Evolutionary conservation across 2,888 invertebrate genomes (phyloP).

Genomic region (Operophtera brumata): DNA sequence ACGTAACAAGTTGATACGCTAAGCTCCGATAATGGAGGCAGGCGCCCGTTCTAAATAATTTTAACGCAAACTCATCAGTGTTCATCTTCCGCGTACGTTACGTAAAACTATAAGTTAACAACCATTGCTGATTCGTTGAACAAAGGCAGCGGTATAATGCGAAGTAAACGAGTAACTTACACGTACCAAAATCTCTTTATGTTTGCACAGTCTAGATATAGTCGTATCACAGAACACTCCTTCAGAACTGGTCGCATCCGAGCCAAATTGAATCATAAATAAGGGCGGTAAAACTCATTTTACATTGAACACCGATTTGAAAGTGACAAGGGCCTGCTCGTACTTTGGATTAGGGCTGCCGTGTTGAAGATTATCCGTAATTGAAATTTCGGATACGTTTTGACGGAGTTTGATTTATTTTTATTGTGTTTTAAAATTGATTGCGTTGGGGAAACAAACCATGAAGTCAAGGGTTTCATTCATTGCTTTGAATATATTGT

Average conservation of each 20-base stretch:
- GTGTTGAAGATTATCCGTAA: constrained; percentile 31
- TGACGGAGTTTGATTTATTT: constrained; percentile 24
- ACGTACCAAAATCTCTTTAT: constrained; percentile 47
- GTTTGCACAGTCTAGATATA: constrained; percentile 47
- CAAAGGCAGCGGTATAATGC: constrained; percentile 39
- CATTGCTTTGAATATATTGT: background rate
- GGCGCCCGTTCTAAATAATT: constrained; percentile 60
- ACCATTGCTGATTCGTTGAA: constrained; percentile 44
- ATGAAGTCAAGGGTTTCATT: background rate
- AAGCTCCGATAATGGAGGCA: constrained; percentile 27
- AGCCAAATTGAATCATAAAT: background rate
- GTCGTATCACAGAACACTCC: background rate
- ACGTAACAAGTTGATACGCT: constrained; percentile 9
- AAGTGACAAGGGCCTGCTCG: constrained; percentile 9
- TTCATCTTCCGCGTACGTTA: constrained; percentile 45
- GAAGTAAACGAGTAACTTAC: constrained; percentile 40
- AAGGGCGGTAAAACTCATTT: background rate
- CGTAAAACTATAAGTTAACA: constrained; percentile 46
- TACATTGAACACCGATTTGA: background rate
- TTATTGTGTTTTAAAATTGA: constrained; percentile 19
- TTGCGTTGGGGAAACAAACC: background rate
- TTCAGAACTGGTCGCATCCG: background rate
- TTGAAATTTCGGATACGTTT: constrained; percentile 33
- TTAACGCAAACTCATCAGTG: constrained; percentile 57
- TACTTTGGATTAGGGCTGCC: constrained; percentile 29